Evolutionary conservation across 2,888 invertebrate species (phyloP), one percentile per base, ranked within the genome.

Genomic region (Melieria picta): DNA sequence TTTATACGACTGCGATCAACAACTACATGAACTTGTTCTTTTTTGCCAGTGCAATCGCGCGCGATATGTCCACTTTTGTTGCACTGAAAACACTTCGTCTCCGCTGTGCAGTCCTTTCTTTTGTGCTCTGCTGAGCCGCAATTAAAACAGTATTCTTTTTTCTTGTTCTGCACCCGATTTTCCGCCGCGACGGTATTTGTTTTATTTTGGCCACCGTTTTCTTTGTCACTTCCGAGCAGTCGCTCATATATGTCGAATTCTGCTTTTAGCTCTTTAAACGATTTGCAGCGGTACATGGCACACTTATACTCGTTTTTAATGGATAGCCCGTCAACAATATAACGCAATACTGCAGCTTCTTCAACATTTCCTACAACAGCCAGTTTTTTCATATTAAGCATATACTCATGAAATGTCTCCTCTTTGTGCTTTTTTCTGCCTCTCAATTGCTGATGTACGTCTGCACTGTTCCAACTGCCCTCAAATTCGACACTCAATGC

Each of bases 341-440:
- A 75, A 0, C 72, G 72, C 9, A 75, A 58, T 48, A 55, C 66
- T 52, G 50, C 50, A 11, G 43, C 43, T n/a, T 45, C 61, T 10
- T 74, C 71, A 46, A 74, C 13, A 43, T 62, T 56, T 6, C 71
- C 71, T 30, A 61, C 5, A 3, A 69, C 47, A 4, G 72, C 72
- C 9, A 72, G 50, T 71, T 72, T 71, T 16, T 67, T 71, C 63
- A 69, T 71, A 48, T 64, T 50, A 7, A 69, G 52, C 42, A 71
- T 30, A 56, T 75, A 72, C 50, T 75, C 72, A 42, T 72, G 71
- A 56, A 74, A 71, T 6, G 30, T 63, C 71, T 75, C 74, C 3
- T 42, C 43, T 10, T 58, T 68, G 30, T 47, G 62, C 48, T 69
- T 75, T 58, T 72, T 72, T 47, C 75, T 65, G 50, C 69, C 67